These are phyloP conservation scores for Pseudochirops cupreus DNA, from an alignment of 2,797 vertebrate genomes.

Conservation along the genomic window DNA sequence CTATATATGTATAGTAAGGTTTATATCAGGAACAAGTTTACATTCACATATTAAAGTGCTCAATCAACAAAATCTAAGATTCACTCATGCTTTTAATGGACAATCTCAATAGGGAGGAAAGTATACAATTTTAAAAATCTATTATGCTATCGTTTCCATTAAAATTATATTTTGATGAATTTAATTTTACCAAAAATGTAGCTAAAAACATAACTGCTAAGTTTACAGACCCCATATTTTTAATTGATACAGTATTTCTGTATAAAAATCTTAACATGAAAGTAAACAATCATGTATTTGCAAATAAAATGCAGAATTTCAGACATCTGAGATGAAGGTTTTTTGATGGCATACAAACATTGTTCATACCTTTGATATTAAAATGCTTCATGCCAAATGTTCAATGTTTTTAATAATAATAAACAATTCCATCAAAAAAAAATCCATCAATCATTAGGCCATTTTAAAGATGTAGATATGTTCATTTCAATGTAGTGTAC, in stretches of 20 bases:
- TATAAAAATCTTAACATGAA: conserved; percentile 6
- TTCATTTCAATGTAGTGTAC: conserved; percentile 19
- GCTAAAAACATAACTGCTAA: conserved; percentile 48
- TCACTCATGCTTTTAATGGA: conserved; percentile 86
- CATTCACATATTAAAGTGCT: conserved; percentile 73
- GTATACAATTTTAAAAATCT: conserved; percentile 58
- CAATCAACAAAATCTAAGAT: conserved; percentile 70
- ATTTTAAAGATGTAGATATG: conserved; percentile 28
- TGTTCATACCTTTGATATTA: conserved; percentile 45
- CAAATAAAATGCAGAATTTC: conserved; percentile 49
- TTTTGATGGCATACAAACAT: not conserved
- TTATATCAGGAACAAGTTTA: conserved; percentile 69
- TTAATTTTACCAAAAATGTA: conserved; percentile 47
- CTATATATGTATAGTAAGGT: conserved; percentile 20
- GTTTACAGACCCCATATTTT: conserved; percentile 44
- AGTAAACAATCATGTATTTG: conserved; percentile 37
- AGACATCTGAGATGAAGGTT: conserved; percentile 11
- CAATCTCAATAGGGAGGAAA: conserved; percentile 86
- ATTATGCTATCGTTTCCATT: conserved; percentile 42
- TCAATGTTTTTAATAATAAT: conserved; percentile 3
- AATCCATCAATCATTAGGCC: conserved; percentile 33
- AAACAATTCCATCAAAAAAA: conserved; percentile 7
- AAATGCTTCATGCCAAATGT: conserved; percentile 46
- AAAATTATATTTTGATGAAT: conserved; percentile 42
- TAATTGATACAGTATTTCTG: conserved; percentile 36